Evolutionary conservation across 2,113 vertebrate species (phyloP), one percentile per base, ranked within the genome.

Genomic region (Tylochromis polylepis): DNA sequence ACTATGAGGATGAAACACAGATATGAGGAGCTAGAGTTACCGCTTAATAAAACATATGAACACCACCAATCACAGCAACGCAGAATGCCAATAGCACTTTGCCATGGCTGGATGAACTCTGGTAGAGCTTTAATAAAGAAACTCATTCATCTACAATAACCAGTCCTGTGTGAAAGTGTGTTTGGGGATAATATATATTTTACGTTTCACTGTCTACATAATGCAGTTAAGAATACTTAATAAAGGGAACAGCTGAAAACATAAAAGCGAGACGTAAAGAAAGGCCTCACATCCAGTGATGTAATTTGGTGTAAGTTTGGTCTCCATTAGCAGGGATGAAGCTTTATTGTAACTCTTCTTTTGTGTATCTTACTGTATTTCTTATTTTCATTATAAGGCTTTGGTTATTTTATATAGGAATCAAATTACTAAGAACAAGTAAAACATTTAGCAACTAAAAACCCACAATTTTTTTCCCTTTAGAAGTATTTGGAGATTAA

Each of bases 41-140:
- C 88, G 85, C 90, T 84, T 88, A 90, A 93, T 94, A 93, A 96
- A 96, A 95, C 83, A 58, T 93, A 95, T 95, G 93, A 93, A 87
- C 92, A 65, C 88, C 81, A 82, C 86, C 91, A 85, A 95, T 95
- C 93, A 93, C 92, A 89, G 90, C 88, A 46, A 51, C 78, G 41
- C 91, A 86, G 87, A 43, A 72, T 86, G 89, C 83, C 70, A 85
- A 81, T 59, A 89, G 89, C 87, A 60, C 79, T 75, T 59, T 15
- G 55, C 87, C 87, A 84, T 72, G 82, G 89, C 85, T 85, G 88
- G 84, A 72, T 78, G 75, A 94, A 86, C 83, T 58, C 87, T 51
- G 41, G 60, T 34, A 79, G 56, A 62, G 56, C 29, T 65, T 31
- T 11, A 72, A 70, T 41, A 56, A 82, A 78, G 46, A 65, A 60